Evolutionary conservation across 1,140 invertebrate genomes (phyloP).

Genomic region (Drosophila guanche): DNA sequence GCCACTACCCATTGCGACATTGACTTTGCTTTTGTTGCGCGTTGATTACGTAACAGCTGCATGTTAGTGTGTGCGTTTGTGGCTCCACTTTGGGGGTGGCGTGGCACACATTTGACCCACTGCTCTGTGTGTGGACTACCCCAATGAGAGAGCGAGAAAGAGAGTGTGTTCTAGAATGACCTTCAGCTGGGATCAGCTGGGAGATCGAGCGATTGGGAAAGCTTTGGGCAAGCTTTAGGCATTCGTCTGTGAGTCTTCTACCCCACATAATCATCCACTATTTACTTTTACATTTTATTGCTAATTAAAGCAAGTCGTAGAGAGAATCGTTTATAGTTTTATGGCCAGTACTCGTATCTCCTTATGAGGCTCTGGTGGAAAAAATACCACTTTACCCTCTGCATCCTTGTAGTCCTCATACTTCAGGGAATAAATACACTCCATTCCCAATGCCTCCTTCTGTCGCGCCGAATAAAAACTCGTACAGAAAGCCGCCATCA

Average conservation of each 20-base stretch:
- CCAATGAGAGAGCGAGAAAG: not conserved
- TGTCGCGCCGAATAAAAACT: constrained; percentile 51
- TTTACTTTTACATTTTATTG: not conserved
- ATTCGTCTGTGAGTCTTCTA: not conserved
- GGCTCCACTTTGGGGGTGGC: not conserved
- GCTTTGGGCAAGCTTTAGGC: not conserved
- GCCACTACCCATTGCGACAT: not conserved
- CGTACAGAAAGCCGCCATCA: constrained; percentile 47
- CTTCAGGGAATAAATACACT: constrained; percentile 27
- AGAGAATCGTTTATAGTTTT: no score
- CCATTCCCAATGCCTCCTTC: constrained; percentile 45
- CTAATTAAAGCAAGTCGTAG: no score
- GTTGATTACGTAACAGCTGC: constrained; percentile 18
- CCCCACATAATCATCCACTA: not conserved
- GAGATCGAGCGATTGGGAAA: not conserved
- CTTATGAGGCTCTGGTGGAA: constrained; percentile 31
- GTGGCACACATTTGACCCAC: no score
- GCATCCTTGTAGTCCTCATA: constrained; percentile 45
- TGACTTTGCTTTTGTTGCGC: constrained; percentile 10
- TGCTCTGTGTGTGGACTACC: no score
- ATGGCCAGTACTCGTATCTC: not conserved
- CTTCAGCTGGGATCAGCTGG: not conserved
- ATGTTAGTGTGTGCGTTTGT: not conserved
- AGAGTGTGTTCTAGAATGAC: not conserved
- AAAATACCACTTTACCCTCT: constrained; percentile 39